Conservation (phyloP, 2,888 invertebrate genomes). For the Lepeophtheirus nordmannii region DNA sequence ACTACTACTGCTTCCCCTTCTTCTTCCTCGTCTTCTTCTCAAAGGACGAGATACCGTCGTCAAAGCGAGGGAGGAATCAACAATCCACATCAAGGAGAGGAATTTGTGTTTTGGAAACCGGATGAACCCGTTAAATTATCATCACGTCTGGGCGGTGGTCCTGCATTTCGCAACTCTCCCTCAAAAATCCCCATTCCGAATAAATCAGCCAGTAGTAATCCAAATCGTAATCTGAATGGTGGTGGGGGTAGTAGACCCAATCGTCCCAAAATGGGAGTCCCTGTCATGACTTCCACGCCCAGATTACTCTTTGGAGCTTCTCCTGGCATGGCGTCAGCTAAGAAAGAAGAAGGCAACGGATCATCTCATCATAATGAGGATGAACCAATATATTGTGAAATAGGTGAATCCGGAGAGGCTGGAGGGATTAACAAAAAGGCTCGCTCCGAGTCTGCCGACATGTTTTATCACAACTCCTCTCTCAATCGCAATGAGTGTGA, state of each 20-base stretch:
- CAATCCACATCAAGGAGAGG: conserved; percentile 1
- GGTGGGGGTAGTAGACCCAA: neutral
- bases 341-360: neutral
- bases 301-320: neutral
- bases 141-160: neutral
- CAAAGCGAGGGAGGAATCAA: neutral
- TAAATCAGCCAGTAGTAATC: neutral
- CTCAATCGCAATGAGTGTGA: neutral
- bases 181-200: conserved; percentile 4
- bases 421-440: neutral
- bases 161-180: neutral
- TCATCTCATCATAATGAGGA: neutral
- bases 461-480: neutral
- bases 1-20: too few relatives aligned
- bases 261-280: conserved; percentile 4
- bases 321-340: neutral
- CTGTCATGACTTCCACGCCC: neutral
- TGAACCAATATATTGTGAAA: neutral
- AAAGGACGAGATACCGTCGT: neutral
- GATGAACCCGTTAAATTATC: neutral
- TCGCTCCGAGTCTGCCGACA: conserved; percentile 1
- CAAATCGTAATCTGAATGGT: neutral
- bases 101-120: neutral
- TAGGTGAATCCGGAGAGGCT: neutral
- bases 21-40: too few relatives aligned